Evolutionary conservation across 1,140 invertebrate genomes (phyloP).

Genomic region (Ectropis grisescens): DNA sequence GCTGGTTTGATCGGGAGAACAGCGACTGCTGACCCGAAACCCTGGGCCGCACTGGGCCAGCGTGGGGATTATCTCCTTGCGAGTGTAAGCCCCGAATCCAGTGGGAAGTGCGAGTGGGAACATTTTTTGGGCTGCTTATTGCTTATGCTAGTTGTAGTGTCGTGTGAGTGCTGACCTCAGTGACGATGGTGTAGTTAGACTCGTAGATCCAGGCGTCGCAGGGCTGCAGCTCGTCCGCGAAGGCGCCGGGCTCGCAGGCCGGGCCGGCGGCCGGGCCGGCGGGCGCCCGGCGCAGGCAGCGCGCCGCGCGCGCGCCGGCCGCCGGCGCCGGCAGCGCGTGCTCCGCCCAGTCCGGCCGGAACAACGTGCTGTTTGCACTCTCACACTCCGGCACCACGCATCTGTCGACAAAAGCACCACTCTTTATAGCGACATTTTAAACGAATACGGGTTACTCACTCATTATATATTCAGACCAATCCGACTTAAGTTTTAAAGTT

Average conservation of each 20-base stretch:
- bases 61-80: too few species aligned
- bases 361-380: conserved; percentile 26
- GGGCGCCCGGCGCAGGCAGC: conserved; percentile 22
- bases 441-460: too few species aligned
- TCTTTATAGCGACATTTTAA: too few species aligned
- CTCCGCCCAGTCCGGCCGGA: conserved; percentile 28
- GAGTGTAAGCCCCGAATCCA: too few species aligned
- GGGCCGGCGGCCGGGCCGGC: conserved; percentile 4
- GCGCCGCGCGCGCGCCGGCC: conserved; percentile 11
- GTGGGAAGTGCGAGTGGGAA: too few species aligned
- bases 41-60: too few species aligned
- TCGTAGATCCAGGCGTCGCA: conserved; percentile 47
- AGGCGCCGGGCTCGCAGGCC: conserved; percentile 22
- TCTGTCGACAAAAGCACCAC: conserved; percentile 19
- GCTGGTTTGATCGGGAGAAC: too few species aligned
- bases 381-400: conserved; percentile 49
- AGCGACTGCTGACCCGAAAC: too few species aligned
- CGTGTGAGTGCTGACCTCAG: conserved; percentile 47
- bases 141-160: too few species aligned
- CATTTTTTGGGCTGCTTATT: too few species aligned
- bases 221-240: conserved; percentile 22
- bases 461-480: conserved; percentile 5
- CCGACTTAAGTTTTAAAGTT: too few species aligned
- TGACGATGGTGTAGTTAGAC: conserved; percentile 38
- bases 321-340: conserved; percentile 20